Base-by-base conservation (phyloP, 2,113 vertebrate species). In the Seriola quinqueradiata region DNA sequence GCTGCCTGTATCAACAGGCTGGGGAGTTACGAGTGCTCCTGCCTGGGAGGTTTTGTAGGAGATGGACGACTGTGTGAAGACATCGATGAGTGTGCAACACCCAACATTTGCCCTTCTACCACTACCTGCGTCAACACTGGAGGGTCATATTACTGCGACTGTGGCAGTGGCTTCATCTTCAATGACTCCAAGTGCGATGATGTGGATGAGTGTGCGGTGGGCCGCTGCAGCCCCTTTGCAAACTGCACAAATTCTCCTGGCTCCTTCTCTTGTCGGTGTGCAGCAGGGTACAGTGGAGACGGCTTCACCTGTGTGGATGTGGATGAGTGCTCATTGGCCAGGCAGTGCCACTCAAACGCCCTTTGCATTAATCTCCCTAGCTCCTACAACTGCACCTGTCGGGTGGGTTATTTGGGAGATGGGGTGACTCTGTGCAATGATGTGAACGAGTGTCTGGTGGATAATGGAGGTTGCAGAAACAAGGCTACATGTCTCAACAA, bases 111-210 rank as follows among this genome's bases (percentile, higher is more conserved):
- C 65, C 91, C 96, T 12, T 81, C 84, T 34, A 61, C 40, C 4
- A 90, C 94, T 7, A 87, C 14, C 23, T 96, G 96, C 1, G 83
- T 95, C 75, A 96, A 96, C 87, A 95, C 90, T 0, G 72, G 25
- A 1, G 96, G 96, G 2, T 95, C 95, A 0, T 96, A 92, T 84
- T 84, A 81, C 81, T 96, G 96, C 5, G 89, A 96, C 76, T 96
- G 96, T 54, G 93, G 93, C n/a, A 65, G 4, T 0, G 96, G 96
- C 21, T 96, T 90, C 42, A 50, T 79, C 64, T 92, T 93, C 68
- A 96, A 90, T 40, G 75, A 54, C 70, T 92, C 85, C 4, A 63
- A 58, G 25, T 96, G 96, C 74, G 3, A 70, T 8, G 96, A 96
- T 48, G 57, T 94, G 23, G 85, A 96, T 65, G 96, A 96, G 85